Evolutionary conservation across 2,113 vertebrate species (phyloP).

Genomic region (Misgurnus anguillicaudatus): DNA sequence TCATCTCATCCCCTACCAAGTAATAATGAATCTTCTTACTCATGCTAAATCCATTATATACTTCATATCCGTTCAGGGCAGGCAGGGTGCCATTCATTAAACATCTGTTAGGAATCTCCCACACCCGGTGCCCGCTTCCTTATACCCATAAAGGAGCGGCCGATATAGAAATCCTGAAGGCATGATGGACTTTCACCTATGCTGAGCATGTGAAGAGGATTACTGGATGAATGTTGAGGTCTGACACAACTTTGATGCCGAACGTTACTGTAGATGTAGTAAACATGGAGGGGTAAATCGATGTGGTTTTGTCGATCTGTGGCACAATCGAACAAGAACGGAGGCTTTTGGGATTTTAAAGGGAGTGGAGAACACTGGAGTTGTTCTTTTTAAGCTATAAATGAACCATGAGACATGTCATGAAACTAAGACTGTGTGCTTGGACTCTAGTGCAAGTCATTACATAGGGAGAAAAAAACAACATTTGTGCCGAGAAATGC

Average conservation of each 20-base stretch:
- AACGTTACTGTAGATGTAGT: constrained; percentile 36
- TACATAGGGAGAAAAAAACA: too few relatives aligned
- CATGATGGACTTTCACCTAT: background rate
- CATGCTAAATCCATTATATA: constrained; percentile 45
- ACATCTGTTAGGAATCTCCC: constrained; percentile 45
- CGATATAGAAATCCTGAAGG: constrained; percentile 55
- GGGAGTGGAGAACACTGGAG: background rate
- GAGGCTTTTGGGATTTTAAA: background rate
- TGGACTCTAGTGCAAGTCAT: too few relatives aligned
- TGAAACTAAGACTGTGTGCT: background rate
- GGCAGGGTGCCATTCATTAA: constrained; percentile 56
- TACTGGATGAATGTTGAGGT: constrained; percentile 26
- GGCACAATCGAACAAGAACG: background rate
- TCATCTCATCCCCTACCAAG: constrained; percentile 42
- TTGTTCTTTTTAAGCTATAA: background rate
- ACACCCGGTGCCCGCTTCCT: background rate
- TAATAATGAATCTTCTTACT: constrained; percentile 35
- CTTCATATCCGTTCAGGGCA: constrained; percentile 39
- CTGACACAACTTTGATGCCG: background rate
- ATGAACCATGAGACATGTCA: background rate
- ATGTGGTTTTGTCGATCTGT: background rate
- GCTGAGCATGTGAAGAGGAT: constrained; percentile 15
- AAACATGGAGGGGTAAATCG: background rate
- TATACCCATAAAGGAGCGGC: constrained; percentile 32
- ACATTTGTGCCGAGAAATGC: too few relatives aligned